These are phyloP conservation scores for Idaea aversata DNA, from an alignment of 2,888 invertebrate species.

Conservation along the genomic window DNA sequence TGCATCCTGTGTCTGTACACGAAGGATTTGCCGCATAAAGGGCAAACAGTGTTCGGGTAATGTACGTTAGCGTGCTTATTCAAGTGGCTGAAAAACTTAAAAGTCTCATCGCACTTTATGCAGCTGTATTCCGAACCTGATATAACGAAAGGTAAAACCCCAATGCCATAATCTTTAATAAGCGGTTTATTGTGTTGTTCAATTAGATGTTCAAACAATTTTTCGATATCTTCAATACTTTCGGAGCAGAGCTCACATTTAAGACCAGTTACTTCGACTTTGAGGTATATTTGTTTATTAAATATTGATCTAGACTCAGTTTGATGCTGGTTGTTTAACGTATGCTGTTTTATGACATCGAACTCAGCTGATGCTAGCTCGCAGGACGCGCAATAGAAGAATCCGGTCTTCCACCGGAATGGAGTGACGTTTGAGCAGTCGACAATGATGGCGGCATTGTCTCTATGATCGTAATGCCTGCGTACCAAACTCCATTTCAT, in stretches of 20 bases:
- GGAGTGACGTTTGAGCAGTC: conserved; percentile 67
- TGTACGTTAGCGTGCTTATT: conserved; percentile 67
- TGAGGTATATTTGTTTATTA: conserved; percentile 48
- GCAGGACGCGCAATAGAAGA: conserved; percentile 63
- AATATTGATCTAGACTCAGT: conserved; percentile 43
- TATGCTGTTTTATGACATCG: conserved; percentile 39
- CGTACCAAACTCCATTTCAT: conserved; percentile 61
- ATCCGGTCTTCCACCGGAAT: conserved; percentile 64
- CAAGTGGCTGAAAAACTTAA: conserved; percentile 58
- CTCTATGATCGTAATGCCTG: conserved; percentile 64
- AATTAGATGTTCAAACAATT: conserved; percentile 54
- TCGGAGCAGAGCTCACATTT: conserved; percentile 55
- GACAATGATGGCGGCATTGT: conserved; percentile 64
- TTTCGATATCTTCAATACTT: conserved; percentile 42
- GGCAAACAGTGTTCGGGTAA: conserved; percentile 66
- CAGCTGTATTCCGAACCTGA: conserved; percentile 50
- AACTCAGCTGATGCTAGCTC: conserved; percentile 57
- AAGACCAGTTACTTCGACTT: conserved; percentile 61
- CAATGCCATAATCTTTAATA: conserved; percentile 45
- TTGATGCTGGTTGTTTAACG: conserved; percentile 39
- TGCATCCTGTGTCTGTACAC: conserved; percentile 19
- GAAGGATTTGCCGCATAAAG: conserved; percentile 60
- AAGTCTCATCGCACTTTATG: conserved; percentile 52
- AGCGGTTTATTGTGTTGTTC: conserved; percentile 52
- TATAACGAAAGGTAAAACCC: conserved; percentile 57